Conservation (phyloP, 2,888 invertebrate genomes). For the Deilephila elpenor region DNA sequence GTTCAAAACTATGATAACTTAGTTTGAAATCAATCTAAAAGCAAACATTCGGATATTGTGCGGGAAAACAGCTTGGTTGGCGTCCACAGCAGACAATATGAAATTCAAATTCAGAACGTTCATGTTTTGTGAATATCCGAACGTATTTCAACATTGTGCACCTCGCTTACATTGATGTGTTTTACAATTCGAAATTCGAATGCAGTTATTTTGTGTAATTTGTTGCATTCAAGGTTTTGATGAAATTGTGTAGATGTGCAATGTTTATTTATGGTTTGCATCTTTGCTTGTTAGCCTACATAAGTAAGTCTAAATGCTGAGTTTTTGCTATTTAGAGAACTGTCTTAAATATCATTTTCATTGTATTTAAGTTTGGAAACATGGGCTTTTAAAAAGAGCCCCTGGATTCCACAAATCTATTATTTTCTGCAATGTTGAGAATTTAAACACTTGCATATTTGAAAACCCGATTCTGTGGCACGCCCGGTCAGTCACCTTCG, state of each 20-base stretch:
- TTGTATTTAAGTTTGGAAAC: no score
- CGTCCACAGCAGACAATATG: conserved; percentile 18
- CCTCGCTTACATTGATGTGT: neutral
- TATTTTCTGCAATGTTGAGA: neutral
- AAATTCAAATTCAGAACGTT: conserved; percentile 11
- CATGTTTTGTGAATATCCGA: neutral
- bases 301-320: no score
- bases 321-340: no score
- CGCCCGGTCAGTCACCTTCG: conserved; percentile 15
- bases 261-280: neutral
- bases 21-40: conserved; percentile 5
- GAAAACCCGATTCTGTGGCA: neutral
- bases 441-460: conserved; percentile 14
- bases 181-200: neutral
- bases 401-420: neutral
- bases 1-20: neutral
- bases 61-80: neutral
- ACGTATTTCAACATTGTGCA: conserved; percentile 13
- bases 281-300: neutral
- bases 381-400: no score
- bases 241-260: neutral
- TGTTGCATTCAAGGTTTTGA: neutral
- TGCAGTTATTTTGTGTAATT: neutral
- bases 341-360: no score
- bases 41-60: conserved; percentile 17